Conservation (phyloP, 2,888 invertebrate genomes). For the Dynastes grantii region DNA sequence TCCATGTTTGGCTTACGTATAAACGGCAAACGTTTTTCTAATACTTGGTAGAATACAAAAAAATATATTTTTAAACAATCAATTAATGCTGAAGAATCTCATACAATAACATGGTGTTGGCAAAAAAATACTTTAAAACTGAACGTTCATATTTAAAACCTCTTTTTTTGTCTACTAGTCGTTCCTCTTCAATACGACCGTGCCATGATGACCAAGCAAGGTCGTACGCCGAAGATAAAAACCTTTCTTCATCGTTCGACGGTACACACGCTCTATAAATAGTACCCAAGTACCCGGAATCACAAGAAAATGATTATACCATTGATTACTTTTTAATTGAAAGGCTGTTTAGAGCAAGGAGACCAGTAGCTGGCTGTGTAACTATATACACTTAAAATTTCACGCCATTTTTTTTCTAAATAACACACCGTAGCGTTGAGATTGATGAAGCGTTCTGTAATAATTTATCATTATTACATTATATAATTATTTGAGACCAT, state of each 20-base stretch:
- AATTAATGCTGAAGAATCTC: too few relatives aligned
- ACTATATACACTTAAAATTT: neutral
- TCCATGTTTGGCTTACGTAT: too few relatives aligned
- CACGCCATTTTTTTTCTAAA: conserved; percentile 9
- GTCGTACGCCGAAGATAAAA: conserved; percentile 12
- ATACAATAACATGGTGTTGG: too few relatives aligned
- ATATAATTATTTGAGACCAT: neutral
- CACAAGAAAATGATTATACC: conserved; percentile 32
- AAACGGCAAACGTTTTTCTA: too few relatives aligned
- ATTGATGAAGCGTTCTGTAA: neutral
- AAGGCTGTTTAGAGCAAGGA: neutral
- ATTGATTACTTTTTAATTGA: conserved; percentile 41
- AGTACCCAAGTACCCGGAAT: conserved; percentile 24
- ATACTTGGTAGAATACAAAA: too few relatives aligned
- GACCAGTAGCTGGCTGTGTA: conserved; percentile 2
- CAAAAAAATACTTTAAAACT: too few relatives aligned
- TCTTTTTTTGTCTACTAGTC: neutral
- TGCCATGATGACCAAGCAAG: conserved; percentile 5
- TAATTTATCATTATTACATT: conserved; percentile 10
- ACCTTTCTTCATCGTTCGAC: neutral
- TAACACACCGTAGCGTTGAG: neutral
- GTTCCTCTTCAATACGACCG: neutral
- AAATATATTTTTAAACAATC: too few relatives aligned
- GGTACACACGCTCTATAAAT: conserved; percentile 4
- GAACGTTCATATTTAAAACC: too few relatives aligned